Evolutionary conservation across 2,888 invertebrate genomes (phyloP).

Genomic region (Drosophila limbata): DNA sequence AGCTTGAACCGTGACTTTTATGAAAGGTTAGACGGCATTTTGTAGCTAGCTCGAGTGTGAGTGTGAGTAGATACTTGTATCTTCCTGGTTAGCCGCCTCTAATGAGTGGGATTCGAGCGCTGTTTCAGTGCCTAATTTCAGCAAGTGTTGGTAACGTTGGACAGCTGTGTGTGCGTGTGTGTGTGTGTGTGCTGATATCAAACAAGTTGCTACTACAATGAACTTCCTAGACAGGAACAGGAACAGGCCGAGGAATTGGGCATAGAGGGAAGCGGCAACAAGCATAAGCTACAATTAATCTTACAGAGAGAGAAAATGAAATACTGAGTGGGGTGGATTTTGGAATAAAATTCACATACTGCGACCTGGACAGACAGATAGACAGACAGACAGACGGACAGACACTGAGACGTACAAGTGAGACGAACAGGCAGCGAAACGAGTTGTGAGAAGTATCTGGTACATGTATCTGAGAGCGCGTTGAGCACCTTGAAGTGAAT

Average conservation of each 20-base stretch:
- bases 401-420: conserved; percentile 46
- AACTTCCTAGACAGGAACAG: conserved; percentile 30
- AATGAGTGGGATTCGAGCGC: conserved; percentile 41
- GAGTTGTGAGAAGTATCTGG: conserved; percentile 62
- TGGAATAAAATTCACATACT: conserved; percentile 75
- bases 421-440: conserved; percentile 49
- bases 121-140: conserved; percentile 57
- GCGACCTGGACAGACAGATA: conserved; percentile 29
- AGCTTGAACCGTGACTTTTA: conserved; percentile 59
- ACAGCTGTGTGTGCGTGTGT: conserved; percentile 55
- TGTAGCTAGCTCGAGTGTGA: conserved; percentile 8
- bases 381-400: conserved; percentile 25
- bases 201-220: conserved; percentile 71
- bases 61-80: conserved; percentile 16
- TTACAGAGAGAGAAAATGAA: conserved; percentile 38
- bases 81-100: conserved; percentile 1
- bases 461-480: conserved; percentile 53
- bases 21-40: conserved; percentile 60
- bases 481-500: conserved; percentile 60
- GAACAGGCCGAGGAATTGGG: conserved; percentile 28
- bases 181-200: conserved; percentile 55
- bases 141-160: conserved; percentile 31
- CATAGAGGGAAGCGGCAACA: conserved; percentile 52
- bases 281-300: conserved; percentile 82
- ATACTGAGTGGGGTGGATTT: conserved; percentile 65